Evolutionary conservation across 2,888 invertebrate genomes (phyloP).

Genomic region (Drosophila setosimentum): DNA sequence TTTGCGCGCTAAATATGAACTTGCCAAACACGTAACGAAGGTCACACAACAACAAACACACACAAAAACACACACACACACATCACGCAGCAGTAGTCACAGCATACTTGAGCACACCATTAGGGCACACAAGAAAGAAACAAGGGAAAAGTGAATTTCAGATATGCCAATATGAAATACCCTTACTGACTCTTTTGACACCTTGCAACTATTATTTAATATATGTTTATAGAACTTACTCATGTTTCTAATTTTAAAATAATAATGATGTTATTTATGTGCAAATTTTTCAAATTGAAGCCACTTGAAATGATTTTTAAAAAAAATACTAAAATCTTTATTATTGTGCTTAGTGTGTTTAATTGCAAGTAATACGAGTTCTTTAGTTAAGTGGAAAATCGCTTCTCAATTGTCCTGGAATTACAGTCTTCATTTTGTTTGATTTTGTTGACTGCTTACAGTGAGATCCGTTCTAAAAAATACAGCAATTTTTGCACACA

Average conservation of each 20-base stretch:
- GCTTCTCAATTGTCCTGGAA: neutral
- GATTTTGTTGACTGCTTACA: neutral
- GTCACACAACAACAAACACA: conserved; percentile 63
- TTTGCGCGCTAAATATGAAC: conserved; percentile 78
- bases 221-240: neutral
- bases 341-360: too few species aligned
- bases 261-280: neutral
- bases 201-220: neutral
- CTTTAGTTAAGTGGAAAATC: neutral
- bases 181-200: neutral
- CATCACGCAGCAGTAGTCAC: conserved; percentile 15
- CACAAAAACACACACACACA: conserved; percentile 18
- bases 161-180: conserved; percentile 26
- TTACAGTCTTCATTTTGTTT: neutral
- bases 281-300: neutral
- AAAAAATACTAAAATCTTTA: neutral
- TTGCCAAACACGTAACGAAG: conserved; percentile 80
- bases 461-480: neutral
- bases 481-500: conserved; percentile 5
- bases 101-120: conserved; percentile 61
- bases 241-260: neutral
- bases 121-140: conserved; percentile 35
- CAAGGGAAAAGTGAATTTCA: neutral
- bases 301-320: neutral
- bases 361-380: neutral